Base-by-base conservation (phyloP, 2,113 vertebrate genomes). In the Indicator indicator region DNA sequence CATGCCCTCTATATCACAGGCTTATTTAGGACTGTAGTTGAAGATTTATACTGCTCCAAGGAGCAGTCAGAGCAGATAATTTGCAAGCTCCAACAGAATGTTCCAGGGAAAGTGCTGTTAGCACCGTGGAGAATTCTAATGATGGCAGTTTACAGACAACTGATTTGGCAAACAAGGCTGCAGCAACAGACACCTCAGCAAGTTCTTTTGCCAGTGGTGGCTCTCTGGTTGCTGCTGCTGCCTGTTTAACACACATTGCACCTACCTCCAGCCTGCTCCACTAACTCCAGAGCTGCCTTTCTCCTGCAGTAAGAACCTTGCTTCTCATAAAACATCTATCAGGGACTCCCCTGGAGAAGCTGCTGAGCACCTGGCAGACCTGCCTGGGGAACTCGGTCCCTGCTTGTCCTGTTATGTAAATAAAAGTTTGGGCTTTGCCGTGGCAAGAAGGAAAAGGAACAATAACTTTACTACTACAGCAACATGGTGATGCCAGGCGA, bases 41-140 rank as follows among this genome's bases (percentile, higher is more conserved):
- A 96, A 94, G 93, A 96, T 91, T 95, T 95, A 91, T 94, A 67
- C 90, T 65, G 77, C 93, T 94, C 86, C 85, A 94, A 96, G 94
- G 94, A 95, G 88, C 93, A 95, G 91, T 93, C 93, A 78, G n/a
- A 88, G 78, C 42, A 48, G 88, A 78, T 93, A 92, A 94, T 91
- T 97, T 95, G 89, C 94, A 95, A 91, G 79, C 86, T 86, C 81
- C 81, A 70, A 74, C 80, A 82, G 32, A 94, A 71, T 86, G 86
- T 92, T 94, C 83, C 81, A 48, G 62, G 62, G 52, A 81, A 90
- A 76, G 89, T 52, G 48, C 64, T 88, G 58, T 70, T 90, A 76
- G 40, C 89, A 69, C 87, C 2, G 6, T 78, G 75, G 84, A 86
- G 89, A 88, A 91, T 96, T 89, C 81, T 94, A 95, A 89, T 76